Base-by-base conservation (phyloP, 2,113 vertebrate genomes). In the Ceyx cyanopectus region DNA sequence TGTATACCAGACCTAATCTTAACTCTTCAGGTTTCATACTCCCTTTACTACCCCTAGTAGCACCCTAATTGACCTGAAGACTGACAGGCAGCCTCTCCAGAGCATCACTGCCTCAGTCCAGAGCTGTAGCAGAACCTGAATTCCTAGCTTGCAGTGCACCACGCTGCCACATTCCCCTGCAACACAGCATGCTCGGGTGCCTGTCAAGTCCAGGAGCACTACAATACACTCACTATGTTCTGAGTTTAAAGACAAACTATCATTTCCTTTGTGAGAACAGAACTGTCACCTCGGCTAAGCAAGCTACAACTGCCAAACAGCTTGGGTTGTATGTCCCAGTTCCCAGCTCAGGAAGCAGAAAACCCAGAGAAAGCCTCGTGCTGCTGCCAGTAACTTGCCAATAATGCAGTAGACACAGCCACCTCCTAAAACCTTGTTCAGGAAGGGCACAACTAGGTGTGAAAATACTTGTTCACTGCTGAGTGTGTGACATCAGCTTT, bases 231-330 rank as follows among this genome's bases (percentile, higher is more conserved):
- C 51, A 13, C 54, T 40, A 54, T 1, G 2, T 41, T 87, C 67
- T n/a, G 66, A 56, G 26, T 65, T 74, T 61, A 58, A 91, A 80
- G 62, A 85, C 74, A 93, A 89, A 85, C 30, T 5, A 87, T 26
- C 21, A 21, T 30, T 56, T 87, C 65, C 72, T 90, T 60, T 83
- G 56, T 60, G 82, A 91, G 48, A 77, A 85, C 32, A 53, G 21
- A 75, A 41, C 40, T 70, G 48, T 24, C 21, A 13, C 75, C 83
- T 89, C 1, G 1, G 60, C 87, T 89, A 83, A 70, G 60, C 43
- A 75, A 94, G 83, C 78, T 91, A 61, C 46, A 10, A 4, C 21
- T 4, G 30, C 70, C 62, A 51, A 79, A 69, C 68, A 3, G 32
- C 67, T 5, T 12, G 22, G 66, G 54, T 9, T 45, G 14, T 26